A percentile compares a stretch with the other conserved stretches of the same genome.
phyloP scores from a whole-genome alignment of 2,113 vertebrate genomes.

The Tachysurus fulvidraco region DNA sequence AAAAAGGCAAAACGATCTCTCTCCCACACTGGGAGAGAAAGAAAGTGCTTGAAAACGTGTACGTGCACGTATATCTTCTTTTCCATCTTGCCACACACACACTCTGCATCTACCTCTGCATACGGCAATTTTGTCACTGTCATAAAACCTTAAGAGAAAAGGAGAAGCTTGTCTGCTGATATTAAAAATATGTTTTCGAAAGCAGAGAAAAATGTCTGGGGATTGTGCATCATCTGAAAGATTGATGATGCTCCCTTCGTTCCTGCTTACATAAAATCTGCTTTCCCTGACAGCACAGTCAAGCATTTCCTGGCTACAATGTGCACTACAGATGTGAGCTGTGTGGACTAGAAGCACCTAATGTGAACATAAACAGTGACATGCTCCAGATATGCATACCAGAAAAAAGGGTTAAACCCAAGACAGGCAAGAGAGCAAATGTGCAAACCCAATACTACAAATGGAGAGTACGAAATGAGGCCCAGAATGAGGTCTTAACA shows the following conservation, averaged over 20 bases:
- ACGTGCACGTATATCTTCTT: constrained; percentile 22
- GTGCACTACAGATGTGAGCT: background rate
- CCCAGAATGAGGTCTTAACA: background rate
- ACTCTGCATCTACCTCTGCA: constrained; percentile 45
- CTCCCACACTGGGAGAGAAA: constrained; percentile 41
- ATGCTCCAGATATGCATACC: background rate
- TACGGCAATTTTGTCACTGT: constrained; percentile 41
- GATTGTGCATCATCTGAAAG: constrained; percentile 57
- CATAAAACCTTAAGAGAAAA: constrained; percentile 46
- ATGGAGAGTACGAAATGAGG: background rate
- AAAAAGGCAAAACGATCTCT: constrained; percentile 38
- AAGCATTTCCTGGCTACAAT: constrained; percentile 48
- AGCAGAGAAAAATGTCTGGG: constrained; percentile 47
- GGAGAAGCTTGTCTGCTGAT: constrained; percentile 40
- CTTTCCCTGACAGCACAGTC: constrained; percentile 51
- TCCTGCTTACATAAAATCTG: constrained; percentile 60
- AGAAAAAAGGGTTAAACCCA: background rate
- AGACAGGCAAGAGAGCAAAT: background rate
- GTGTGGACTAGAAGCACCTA: background rate
- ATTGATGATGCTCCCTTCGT: constrained; percentile 58
- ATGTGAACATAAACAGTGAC: background rate
- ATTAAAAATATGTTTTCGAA: constrained; percentile 61
- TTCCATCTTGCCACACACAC: constrained; percentile 49
- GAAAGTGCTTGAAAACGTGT: constrained; percentile 26
- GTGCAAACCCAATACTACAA: background rate